phyloP scores from a whole-genome alignment of 2,113 vertebrate genomes.

The Talpa occidentalis region DNA sequence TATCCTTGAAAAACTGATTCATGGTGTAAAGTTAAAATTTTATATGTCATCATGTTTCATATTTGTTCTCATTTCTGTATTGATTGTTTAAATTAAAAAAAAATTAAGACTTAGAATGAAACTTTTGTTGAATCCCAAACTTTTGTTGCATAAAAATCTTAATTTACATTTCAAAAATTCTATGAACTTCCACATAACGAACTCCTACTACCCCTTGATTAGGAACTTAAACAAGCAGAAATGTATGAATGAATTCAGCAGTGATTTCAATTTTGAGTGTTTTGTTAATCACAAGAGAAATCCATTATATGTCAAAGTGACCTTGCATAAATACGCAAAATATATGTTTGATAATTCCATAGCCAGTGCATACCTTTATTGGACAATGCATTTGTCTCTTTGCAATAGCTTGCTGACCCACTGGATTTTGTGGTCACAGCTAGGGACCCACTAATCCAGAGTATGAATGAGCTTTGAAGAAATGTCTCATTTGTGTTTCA shows the following conservation, averaged over 20 bases:
- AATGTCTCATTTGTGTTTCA: conserved; percentile 66
- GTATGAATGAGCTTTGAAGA: conserved; percentile 35
- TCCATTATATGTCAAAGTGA: neutral
- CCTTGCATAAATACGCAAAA: neutral
- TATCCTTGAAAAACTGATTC: neutral
- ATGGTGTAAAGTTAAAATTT: neutral
- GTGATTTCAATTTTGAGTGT: conserved; percentile 4
- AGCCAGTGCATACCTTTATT: neutral
- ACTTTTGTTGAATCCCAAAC: neutral
- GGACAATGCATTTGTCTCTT: neutral
- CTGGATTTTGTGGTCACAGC: neutral
- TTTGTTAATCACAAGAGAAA: neutral
- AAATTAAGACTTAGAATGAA: neutral
- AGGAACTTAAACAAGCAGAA: neutral
- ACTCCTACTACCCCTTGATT: neutral
- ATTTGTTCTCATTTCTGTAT: neutral
- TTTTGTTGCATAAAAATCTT: neutral
- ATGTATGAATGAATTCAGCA: neutral
- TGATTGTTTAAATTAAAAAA: neutral
- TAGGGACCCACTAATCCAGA: conserved; percentile 49
- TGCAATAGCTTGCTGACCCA: neutral
- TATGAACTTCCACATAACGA: neutral
- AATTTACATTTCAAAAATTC: conserved; percentile 11
- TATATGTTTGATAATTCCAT: neutral
- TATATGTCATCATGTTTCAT: neutral